phyloP scores from a whole-genome alignment of 2,888 invertebrate genomes.

The Phengaris arion region DNA sequence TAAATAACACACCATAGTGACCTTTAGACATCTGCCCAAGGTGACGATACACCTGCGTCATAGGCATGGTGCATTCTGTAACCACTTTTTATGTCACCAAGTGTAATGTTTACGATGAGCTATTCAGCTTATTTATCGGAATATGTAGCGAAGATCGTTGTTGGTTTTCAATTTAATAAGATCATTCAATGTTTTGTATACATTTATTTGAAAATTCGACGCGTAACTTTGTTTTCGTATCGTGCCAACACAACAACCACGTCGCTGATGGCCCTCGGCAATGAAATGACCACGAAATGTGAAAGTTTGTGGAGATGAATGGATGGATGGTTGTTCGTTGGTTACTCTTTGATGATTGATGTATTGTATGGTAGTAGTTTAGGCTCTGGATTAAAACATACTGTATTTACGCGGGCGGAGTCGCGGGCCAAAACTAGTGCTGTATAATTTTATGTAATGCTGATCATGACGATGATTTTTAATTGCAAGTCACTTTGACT shows the following conservation, averaged over 20 bases:
- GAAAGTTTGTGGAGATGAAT: too few species aligned
- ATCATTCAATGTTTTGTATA: too few species aligned
- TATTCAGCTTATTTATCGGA: background rate
- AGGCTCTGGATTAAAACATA: too few species aligned
- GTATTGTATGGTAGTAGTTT: too few species aligned
- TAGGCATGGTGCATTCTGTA: background rate
- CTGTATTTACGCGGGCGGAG: too few species aligned
- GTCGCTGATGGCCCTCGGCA: too few species aligned
- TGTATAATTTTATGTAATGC: too few species aligned
- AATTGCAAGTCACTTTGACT: slow-evolving; percentile 6
- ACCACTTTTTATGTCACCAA: slow-evolving; percentile 12
- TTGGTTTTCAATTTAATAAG: background rate
- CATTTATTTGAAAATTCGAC: too few species aligned
- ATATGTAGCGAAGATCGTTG: background rate
- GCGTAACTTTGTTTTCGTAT: background rate
- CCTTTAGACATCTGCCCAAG: slow-evolving; percentile 23
- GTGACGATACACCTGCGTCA: background rate
- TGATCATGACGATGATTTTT: background rate
- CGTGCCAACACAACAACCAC: background rate
- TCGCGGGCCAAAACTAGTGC: too few species aligned
- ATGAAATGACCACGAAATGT: too few species aligned
- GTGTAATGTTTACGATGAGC: background rate
- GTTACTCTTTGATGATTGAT: too few species aligned
- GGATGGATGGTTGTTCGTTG: too few species aligned
- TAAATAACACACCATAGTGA: background rate